Conservation (phyloP, 2,797 vertebrate species). For the Acrocephalus scirpaceus region DNA sequence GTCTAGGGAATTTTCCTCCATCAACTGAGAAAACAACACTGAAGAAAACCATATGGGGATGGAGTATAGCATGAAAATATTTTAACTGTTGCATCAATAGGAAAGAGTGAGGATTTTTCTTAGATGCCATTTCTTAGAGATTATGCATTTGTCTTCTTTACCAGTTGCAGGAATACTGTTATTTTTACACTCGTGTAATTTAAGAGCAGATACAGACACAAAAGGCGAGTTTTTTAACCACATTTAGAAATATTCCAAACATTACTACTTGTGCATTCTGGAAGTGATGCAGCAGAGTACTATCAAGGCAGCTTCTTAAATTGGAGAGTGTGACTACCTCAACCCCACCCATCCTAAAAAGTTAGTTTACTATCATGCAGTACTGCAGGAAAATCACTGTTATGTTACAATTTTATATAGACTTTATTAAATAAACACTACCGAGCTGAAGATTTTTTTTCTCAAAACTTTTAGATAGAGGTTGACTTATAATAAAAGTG, state of each 20-base stretch:
- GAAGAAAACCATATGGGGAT: conserved; percentile 32
- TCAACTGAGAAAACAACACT: conserved; percentile 48
- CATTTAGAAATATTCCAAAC: not conserved
- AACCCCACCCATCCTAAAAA: not conserved
- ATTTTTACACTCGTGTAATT: not conserved
- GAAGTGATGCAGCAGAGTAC: not conserved
- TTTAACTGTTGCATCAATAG: conserved; percentile 34
- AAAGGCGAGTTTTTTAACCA: not conserved
- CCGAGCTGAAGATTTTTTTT: not conserved
- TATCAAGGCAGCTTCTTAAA: not conserved
- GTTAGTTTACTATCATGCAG: not conserved
- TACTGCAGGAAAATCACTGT: not conserved
- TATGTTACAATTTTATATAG: not conserved
- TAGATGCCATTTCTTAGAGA: not conserved
- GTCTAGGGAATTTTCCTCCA: conserved; percentile 50
- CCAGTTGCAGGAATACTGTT: not conserved
- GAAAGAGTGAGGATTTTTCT: not conserved
- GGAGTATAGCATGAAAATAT: conserved; percentile 35
- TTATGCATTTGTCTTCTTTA: not conserved
- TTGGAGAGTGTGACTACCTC: not conserved
- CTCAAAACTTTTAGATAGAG: not conserved
- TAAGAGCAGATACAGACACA: not conserved
- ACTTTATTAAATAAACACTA: not conserved
- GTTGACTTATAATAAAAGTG: not conserved
- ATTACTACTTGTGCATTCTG: not conserved